Conservation (phyloP, 2,113 vertebrate genomes). For the Bothrops jararaca region DNA sequence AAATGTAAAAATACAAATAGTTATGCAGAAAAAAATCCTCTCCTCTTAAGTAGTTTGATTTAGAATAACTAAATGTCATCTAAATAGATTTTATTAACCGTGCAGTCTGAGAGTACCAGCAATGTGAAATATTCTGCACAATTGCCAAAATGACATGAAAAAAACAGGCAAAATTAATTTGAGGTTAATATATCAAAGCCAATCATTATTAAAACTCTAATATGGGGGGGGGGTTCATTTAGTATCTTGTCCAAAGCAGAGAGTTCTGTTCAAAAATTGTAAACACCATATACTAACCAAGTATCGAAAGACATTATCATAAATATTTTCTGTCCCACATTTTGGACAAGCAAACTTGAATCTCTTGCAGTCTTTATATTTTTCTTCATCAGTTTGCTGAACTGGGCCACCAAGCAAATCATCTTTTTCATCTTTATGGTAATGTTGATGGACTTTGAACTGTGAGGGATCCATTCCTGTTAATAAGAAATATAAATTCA, state of each 20-base stretch:
- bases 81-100: constrained; percentile 51
- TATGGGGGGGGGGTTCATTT: constrained; percentile 3
- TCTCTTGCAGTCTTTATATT: constrained; percentile 89
- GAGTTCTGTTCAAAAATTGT: constrained; percentile 2
- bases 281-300: constrained; percentile 78
- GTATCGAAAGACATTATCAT: constrained; percentile 87
- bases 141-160: constrained; percentile 55
- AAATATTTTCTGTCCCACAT: constrained; percentile 90
- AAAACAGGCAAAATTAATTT: constrained; percentile 38
- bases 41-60: constrained; percentile 69
- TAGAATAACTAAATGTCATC: constrained; percentile 62
- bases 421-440: constrained; percentile 88
- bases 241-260: neutral
- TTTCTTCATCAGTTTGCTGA: constrained; percentile 94
- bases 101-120: constrained; percentile 58
- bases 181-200: neutral
- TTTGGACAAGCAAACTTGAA: constrained; percentile 88
- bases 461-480: constrained; percentile 92
- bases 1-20: constrained; percentile 63
- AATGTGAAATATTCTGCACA: constrained; percentile 64
- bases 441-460: constrained; percentile 86
- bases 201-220: neutral
- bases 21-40: constrained; percentile 54
- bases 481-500: constrained; percentile 65
- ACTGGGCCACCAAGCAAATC: constrained; percentile 81